Percentiles rank a stretch among this genome's conserved stretches.
These are phyloP conservation scores for Actias luna DNA, from an alignment of 2,888 invertebrate species.

Conservation along the genomic window DNA sequence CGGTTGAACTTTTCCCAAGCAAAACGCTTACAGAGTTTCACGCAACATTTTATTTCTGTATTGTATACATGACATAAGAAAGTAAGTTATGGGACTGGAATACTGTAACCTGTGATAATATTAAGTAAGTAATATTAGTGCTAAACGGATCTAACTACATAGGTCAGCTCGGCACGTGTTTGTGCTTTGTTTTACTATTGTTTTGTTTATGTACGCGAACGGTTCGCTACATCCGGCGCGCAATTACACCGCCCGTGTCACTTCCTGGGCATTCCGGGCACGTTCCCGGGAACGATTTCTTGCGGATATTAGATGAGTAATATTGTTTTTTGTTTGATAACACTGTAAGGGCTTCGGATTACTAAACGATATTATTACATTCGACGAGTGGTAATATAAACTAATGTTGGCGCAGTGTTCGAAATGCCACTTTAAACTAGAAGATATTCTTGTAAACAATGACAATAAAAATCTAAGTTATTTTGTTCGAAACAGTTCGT, in stretches of 20 bases:
- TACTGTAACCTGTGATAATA: no score
- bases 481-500: no score
- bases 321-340: constrained; percentile 7
- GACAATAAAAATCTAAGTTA: no score
- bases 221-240: constrained; percentile 21
- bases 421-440: neutral
- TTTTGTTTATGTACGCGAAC: neutral
- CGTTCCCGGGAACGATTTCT: constrained; percentile 15
- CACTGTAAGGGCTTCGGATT: neutral
- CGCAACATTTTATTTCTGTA: no score
- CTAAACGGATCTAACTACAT: neutral
- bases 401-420: neutral
- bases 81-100: no score
- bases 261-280: constrained; percentile 27
- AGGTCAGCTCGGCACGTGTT: neutral
- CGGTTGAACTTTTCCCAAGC: no score
- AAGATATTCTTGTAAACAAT: no score
- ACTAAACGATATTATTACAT: neutral
- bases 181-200: neutral
- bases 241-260: constrained; percentile 23
- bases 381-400: neutral
- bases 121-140: neutral
- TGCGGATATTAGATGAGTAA: neutral
- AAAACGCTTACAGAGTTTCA: no score
- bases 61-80: no score